These are phyloP conservation scores for Coreoperca whiteheadi DNA, from an alignment of 2,113 vertebrate genomes.

Conservation along the genomic window DNA sequence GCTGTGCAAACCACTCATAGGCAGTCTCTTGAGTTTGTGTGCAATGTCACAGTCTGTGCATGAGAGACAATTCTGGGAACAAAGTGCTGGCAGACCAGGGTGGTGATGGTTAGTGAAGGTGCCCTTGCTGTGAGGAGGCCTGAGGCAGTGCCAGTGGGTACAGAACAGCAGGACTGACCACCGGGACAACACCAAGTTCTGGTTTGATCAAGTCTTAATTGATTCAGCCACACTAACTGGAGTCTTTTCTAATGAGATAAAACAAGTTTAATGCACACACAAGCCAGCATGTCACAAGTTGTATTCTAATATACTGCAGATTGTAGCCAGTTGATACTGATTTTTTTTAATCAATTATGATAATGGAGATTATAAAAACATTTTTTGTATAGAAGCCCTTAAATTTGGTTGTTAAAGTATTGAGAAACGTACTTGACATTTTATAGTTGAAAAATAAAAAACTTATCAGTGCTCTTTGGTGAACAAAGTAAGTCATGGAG, in stretches of 20 bases:
- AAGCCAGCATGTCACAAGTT: background rate
- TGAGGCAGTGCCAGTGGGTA: constrained; percentile 48
- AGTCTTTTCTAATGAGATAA: background rate
- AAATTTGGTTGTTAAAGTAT: background rate
- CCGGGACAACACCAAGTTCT: constrained; percentile 26
- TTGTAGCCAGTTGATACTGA: background rate
- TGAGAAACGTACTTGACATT: background rate
- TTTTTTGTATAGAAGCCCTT: background rate
- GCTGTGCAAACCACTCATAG: constrained; percentile 65
- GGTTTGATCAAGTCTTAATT: constrained; percentile 39
- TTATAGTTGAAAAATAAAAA: background rate
- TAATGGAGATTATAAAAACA: background rate
- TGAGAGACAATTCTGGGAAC: constrained; percentile 54
- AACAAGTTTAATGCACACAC: background rate
- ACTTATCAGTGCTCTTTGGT: background rate
- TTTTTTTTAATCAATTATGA: background rate
- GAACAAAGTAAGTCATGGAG: background rate
- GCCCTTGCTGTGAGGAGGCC: constrained; percentile 66
- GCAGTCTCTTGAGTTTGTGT: constrained; percentile 46
- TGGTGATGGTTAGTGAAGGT: constrained; percentile 59
- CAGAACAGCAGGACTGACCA: constrained; percentile 43
- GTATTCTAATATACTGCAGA: background rate
- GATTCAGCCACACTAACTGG: background rate
- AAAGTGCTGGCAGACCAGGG: constrained; percentile 57
- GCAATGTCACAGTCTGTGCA: constrained; percentile 45